A percentile compares a stretch with the other conserved stretches of the same genome.
Evolutionary conservation across 2,113 vertebrate species (phyloP).

Genomic region (Coryphaenoides rupestris): DNA sequence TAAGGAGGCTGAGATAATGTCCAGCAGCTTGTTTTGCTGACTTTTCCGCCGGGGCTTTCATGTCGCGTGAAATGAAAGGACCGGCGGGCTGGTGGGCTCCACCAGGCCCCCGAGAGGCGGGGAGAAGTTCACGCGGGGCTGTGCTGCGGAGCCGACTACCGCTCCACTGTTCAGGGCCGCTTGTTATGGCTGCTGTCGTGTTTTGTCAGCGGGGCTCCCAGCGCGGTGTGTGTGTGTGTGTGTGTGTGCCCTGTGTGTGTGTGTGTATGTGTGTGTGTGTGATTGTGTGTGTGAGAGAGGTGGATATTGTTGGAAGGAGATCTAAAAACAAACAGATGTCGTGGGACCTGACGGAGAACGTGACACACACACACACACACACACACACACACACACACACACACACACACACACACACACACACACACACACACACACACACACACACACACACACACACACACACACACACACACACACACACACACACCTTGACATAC

Average conservation of each 20-base stretch:
- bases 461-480: conserved; percentile 1
- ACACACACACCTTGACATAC: too few species aligned
- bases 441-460: too few species aligned
- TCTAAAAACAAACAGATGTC: conserved; percentile 70
- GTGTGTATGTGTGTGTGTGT: conserved; percentile 26
- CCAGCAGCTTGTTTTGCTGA: conserved; percentile 60
- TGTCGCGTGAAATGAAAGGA: conserved; percentile 58
- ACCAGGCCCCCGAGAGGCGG: conserved; percentile 37
- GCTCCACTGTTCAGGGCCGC: conserved; percentile 54
- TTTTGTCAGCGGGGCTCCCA: conserved; percentile 64
- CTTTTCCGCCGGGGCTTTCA: conserved; percentile 65
- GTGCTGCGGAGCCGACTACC: conserved; percentile 54
- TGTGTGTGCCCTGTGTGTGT: conserved; percentile 32
- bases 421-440: too few species aligned
- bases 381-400: too few species aligned
- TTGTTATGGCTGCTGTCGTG: conserved; percentile 64
- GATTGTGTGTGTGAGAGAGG: conserved; percentile 10
- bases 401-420: too few species aligned
- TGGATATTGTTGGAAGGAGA: conserved; percentile 56
- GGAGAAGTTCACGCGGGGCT: conserved; percentile 57
- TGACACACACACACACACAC: conserved; percentile 46
- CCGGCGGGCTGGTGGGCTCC: conserved; percentile 50
- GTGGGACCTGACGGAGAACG: conserved; percentile 39
- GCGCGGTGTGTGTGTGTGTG: conserved; percentile 38
- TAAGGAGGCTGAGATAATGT: conserved; percentile 58